These are phyloP conservation scores for Drosophila nigromelanica DNA, from an alignment of 1,140 invertebrate species.

Conservation along the genomic window DNA sequence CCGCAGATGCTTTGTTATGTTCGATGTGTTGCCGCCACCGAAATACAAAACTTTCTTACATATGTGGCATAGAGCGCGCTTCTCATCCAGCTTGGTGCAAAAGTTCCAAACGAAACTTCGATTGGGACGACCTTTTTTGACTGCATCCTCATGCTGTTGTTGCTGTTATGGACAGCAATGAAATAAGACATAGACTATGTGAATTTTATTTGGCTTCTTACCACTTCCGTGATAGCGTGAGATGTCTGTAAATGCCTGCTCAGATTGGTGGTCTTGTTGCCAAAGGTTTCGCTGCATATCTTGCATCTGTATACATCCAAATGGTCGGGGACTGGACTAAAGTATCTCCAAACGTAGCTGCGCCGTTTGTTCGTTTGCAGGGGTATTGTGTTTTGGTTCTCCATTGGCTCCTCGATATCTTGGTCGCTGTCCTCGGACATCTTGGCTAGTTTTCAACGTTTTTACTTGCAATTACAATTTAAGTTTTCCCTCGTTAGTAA, in stretches of 20 bases:
- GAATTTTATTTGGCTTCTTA: neutral
- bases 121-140: slow-evolving; percentile 48
- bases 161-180: neutral
- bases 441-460: neutral
- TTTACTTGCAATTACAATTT: slow-evolving; percentile 8
- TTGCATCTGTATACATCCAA: slow-evolving; percentile 39
- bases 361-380: slow-evolving; percentile 31
- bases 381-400: slow-evolving; percentile 34
- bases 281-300: slow-evolving; percentile 50
- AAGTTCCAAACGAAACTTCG: slow-evolving; percentile 68
- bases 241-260: slow-evolving; percentile 45
- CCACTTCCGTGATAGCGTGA: slow-evolving; percentile 36
- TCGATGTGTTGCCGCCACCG: slow-evolving; percentile 63
- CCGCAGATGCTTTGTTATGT: slow-evolving; percentile 64
- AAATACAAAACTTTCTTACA: slow-evolving; percentile 62
- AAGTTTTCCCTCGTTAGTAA: slow-evolving; percentile 35
- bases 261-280: slow-evolving; percentile 52
- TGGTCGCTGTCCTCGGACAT: slow-evolving; percentile 28
- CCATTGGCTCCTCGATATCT: slow-evolving; percentile 25
- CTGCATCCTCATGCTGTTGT: slow-evolving; percentile 14
- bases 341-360: slow-evolving; percentile 62
- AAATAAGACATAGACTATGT: neutral
- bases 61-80: slow-evolving; percentile 59
- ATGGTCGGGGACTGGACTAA: slow-evolving; percentile 42
- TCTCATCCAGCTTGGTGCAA: slow-evolving; percentile 54